phyloP scores from a whole-genome alignment of 2,888 invertebrate species.

The Epiblema foenella region DNA sequence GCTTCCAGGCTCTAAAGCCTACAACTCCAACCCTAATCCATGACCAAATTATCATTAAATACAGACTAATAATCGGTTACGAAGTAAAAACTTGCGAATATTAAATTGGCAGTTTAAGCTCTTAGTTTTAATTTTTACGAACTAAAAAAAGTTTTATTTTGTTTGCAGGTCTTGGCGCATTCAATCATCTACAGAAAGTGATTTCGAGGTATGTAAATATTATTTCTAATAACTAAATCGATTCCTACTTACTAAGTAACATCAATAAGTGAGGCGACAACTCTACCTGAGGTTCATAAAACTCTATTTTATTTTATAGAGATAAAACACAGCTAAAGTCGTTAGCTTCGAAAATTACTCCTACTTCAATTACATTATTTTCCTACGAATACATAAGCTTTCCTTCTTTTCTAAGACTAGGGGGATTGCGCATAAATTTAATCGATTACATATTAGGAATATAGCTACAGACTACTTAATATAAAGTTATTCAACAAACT shows the following conservation, averaged over 20 bases:
- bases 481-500: too few species aligned
- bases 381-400: too few species aligned
- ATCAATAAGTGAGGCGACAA: background rate
- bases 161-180: slow-evolving; percentile 22
- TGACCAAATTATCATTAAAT: slow-evolving; percentile 74
- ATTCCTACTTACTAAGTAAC: background rate
- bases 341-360: too few species aligned
- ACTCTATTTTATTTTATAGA: too few species aligned
- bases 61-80: slow-evolving; percentile 72
- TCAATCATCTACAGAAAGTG: background rate
- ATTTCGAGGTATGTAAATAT: slow-evolving; percentile 24
- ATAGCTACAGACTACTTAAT: too few species aligned
- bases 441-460: too few species aligned
- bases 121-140: slow-evolving; percentile 14
- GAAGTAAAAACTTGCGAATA: slow-evolving; percentile 58
- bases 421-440: too few species aligned
- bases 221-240: background rate
- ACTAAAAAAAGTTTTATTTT: slow-evolving; percentile 16
- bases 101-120: slow-evolving; percentile 29
- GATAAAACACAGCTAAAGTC: too few species aligned
- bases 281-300: background rate
- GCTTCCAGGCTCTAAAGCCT: slow-evolving; percentile 71
- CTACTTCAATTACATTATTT: too few species aligned
- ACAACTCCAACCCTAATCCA: slow-evolving; percentile 72
- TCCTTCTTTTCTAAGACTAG: too few species aligned